These are phyloP conservation scores for Stegodyphus dumicola DNA, from an alignment of 1,140 invertebrate species.

Conservation along the genomic window DNA sequence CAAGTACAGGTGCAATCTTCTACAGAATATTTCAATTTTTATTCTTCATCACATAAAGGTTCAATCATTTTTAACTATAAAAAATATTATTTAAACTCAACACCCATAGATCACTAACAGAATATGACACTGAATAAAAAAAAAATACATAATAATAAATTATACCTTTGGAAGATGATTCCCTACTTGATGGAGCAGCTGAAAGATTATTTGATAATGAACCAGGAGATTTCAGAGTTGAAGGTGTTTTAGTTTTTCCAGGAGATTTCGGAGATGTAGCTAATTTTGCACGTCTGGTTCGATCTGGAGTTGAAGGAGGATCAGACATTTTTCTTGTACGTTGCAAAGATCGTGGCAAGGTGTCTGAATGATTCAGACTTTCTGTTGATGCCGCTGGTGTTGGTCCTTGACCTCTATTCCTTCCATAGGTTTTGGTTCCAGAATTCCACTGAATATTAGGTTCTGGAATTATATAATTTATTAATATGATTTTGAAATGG, in stretches of 20 bases:
- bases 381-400: slow-evolving; percentile 48
- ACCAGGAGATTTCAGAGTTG: slow-evolving; percentile 50
- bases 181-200: slow-evolving; percentile 46
- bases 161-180: slow-evolving; percentile 26
- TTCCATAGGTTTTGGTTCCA: slow-evolving; percentile 33
- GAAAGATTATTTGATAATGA: slow-evolving; percentile 47
- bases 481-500: background rate
- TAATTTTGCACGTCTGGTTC: slow-evolving; percentile 14
- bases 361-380: slow-evolving; percentile 52
- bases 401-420: slow-evolving; percentile 34
- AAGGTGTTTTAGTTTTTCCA: slow-evolving; percentile 35
- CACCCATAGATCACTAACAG: too few relatives aligned
- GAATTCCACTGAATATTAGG: slow-evolving; percentile 42
- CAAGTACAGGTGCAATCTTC: too few relatives aligned
- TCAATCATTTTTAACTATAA: too few relatives aligned
- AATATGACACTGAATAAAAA: too few relatives aligned
- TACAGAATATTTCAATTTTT: too few relatives aligned
- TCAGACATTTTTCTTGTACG: slow-evolving; percentile 45
- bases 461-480: slow-evolving; percentile 1
- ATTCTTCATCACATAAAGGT: too few relatives aligned
- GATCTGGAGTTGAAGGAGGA: slow-evolving; percentile 52
- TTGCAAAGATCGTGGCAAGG: slow-evolving; percentile 45
- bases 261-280: slow-evolving; percentile 50
- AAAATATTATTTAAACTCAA: too few relatives aligned
- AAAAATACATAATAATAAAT: background rate